These are phyloP conservation scores for Pao palembangensis DNA, from an alignment of 2,113 vertebrate species.

Conservation along the genomic window DNA sequence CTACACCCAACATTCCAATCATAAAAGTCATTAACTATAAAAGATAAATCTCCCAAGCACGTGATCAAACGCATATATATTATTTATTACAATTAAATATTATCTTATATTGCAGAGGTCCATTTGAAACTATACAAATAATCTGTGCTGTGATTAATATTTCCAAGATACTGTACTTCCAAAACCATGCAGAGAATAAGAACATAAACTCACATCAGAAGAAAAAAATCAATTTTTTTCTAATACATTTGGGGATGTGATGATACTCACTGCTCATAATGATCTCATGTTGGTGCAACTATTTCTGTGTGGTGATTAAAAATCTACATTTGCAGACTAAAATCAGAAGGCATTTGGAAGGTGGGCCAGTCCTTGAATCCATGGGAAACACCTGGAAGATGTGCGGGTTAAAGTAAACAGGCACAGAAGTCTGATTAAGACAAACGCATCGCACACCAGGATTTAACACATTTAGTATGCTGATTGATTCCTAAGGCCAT, in stretches of 20 bases:
- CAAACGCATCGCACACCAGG: constrained; percentile 59
- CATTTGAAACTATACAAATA: constrained; percentile 82
- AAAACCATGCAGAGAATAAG: constrained; percentile 74
- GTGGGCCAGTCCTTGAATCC: constrained; percentile 30
- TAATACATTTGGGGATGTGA: constrained; percentile 60
- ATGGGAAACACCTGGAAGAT: constrained; percentile 50
- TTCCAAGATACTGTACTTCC: constrained; percentile 74
- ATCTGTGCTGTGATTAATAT: constrained; percentile 78
- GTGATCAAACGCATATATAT: constrained; percentile 77
- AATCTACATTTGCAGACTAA: constrained; percentile 51
- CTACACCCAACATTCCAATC: constrained; percentile 14
- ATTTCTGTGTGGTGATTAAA: constrained; percentile 56
- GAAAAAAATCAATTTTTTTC: constrained; percentile 58
- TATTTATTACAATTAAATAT: constrained; percentile 86
- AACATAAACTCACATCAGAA: constrained; percentile 65
- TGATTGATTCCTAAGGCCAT: constrained; percentile 56
- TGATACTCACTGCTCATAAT: constrained; percentile 31
- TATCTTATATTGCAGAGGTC: constrained; percentile 80
- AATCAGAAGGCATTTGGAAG: constrained; percentile 67
- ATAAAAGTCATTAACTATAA: neutral
- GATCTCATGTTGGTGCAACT: constrained; percentile 63
- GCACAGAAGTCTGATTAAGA: constrained; percentile 74
- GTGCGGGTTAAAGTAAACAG: constrained; percentile 54
- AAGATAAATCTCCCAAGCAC: constrained; percentile 19
- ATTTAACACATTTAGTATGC: constrained; percentile 50